phyloP scores from a whole-genome alignment of 2,888 invertebrate genomes.

The Tinea trinotella region DNA sequence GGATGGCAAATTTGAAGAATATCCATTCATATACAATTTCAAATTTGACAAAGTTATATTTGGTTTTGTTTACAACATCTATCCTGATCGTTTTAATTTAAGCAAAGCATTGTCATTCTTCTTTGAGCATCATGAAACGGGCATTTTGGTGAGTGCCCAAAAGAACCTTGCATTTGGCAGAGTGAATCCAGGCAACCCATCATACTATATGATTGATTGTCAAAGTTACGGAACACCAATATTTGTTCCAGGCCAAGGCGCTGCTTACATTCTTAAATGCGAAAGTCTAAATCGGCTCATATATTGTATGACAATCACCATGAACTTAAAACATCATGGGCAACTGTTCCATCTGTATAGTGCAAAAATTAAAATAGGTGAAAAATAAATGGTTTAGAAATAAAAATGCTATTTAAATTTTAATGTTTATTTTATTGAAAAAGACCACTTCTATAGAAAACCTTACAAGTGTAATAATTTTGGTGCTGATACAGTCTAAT shows the following conservation, averaged over 20 bases:
- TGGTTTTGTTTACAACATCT: constrained; percentile 74
- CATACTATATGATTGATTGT: constrained; percentile 79
- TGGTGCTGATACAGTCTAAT: too few species aligned
- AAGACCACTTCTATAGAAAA: constrained; percentile 15
- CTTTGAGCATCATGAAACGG: constrained; percentile 67
- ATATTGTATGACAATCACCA: constrained; percentile 74
- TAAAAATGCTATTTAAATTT: constrained; percentile 21
- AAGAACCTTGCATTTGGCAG: constrained; percentile 70
- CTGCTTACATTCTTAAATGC: constrained; percentile 74
- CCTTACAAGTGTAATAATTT: neutral
- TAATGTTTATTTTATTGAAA: constrained; percentile 23
- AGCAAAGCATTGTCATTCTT: constrained; percentile 74
- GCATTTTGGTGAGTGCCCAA: constrained; percentile 67
- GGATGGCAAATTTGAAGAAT: constrained; percentile 60
- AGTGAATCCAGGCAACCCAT: constrained; percentile 35
- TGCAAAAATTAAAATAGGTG: constrained; percentile 35
- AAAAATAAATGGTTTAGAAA: constrained; percentile 28
- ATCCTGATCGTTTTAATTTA: constrained; percentile 72
- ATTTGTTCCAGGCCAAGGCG: constrained; percentile 71
- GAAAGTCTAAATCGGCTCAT: constrained; percentile 73
- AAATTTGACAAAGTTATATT: constrained; percentile 70
- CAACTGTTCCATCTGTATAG: constrained; percentile 67
- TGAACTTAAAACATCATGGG: constrained; percentile 70
- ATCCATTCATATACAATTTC: constrained; percentile 71
- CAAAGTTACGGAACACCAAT: constrained; percentile 74